A percentile compares a stretch with the other conserved stretches of the same genome.
Evolutionary conservation across 35 echinoderm and acorn worm species (phyloP).

Genomic region (Lytechinus variegatus): DNA sequence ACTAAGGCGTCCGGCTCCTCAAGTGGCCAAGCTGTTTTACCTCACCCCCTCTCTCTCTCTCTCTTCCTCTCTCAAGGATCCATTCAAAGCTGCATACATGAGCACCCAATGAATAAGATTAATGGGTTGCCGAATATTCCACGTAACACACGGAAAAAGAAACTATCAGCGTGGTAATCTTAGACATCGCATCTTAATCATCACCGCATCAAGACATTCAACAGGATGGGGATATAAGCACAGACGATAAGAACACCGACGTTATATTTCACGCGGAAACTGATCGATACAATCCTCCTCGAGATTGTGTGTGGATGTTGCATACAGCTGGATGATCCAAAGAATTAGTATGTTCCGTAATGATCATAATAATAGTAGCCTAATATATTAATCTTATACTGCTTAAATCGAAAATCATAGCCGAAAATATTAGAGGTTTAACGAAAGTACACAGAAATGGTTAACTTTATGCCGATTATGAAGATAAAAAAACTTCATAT

Average conservation of each 20-base stretch:
- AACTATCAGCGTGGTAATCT: background rate
- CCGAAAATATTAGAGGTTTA: too few relatives aligned
- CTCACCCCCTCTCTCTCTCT: background rate
- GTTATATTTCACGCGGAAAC: background rate
- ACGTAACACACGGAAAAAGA: background rate
- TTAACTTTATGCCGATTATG: too few relatives aligned
- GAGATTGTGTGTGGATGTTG: background rate
- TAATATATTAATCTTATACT: background rate
- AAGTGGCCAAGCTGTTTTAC: background rate
- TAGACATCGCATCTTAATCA: background rate
- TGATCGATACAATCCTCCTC: background rate
- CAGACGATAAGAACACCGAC: background rate
- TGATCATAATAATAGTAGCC: background rate
- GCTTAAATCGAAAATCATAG: background rate
- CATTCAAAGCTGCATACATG: background rate
- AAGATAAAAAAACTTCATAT: too few relatives aligned
- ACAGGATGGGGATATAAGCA: background rate
- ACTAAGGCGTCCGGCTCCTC: background rate
- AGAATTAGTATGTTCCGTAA: background rate
- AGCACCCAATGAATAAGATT: constrained; percentile 31
- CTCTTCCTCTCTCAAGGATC: background rate
- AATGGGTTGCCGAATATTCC: constrained; percentile 22
- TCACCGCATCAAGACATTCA: background rate
- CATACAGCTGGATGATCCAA: background rate
- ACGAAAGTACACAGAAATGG: too few relatives aligned